Evolutionary conservation across 2,797 vertebrate genomes (phyloP), one percentile per base, ranked within the genome.

Genomic region (Acrocephalus scirpaceus): DNA sequence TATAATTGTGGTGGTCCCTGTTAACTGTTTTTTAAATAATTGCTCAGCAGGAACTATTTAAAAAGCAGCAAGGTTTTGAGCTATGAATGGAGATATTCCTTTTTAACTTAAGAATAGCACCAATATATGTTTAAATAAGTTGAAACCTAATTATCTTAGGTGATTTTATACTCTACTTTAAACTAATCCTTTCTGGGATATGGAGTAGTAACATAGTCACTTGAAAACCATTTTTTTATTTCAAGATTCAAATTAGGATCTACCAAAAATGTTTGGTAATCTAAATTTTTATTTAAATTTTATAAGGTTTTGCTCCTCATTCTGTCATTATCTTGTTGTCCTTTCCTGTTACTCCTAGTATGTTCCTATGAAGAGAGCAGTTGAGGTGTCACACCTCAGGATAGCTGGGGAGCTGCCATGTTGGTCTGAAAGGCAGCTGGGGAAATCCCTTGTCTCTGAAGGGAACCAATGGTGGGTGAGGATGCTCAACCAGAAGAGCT

Each of bases 381-480:
- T 10, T 57, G 32, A 50, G 10, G 13, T 23, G 22, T 50, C 44
- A 51, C 11, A 40, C 17, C 19, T 64, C 73, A 72, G 38, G 6
- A 25, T 22, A 80, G 25, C 13, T 30, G 2, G 3, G 38, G 16
- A 69, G 17, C 26, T 75, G 17, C 30, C 21, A 3, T n/a, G 40
- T 21, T 18, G 19, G 23, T 61, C 15, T 10, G 20, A 64, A 64
- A 16, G 18, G 42, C 47, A 78, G 16, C 45, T 83, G 40, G 13
- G 13, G 12, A 64, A 62, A 61, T 64, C 23, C 56, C 15, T 8
- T 34, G 5, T 25, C 26, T 62, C 30, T 38, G 29, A 67, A 61
- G 64, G 34, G 76, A 34, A 6, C 7, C 1, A 0, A 8, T 0
- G 0, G 30, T 50, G 34, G 9, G 13, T 48, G 23, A 79, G 21